These are phyloP conservation scores for Embiotoca jacksoni DNA, from an alignment of 2,113 vertebrate species.

Conservation along the genomic window DNA sequence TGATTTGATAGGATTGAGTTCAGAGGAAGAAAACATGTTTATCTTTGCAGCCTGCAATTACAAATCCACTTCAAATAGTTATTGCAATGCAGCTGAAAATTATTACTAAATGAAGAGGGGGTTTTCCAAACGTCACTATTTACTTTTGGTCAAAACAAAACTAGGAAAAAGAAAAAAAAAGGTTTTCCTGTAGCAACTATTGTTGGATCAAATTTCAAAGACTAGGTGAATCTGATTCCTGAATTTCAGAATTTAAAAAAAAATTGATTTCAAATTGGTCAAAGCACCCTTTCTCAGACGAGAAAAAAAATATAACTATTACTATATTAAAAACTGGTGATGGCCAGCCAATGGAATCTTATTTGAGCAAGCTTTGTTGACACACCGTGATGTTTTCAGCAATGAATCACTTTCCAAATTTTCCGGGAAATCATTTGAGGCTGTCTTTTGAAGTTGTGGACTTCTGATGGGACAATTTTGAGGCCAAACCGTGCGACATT, in stretches of 20 bases:
- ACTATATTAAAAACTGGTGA: conserved; percentile 10
- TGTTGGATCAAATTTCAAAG: conserved; percentile 14
- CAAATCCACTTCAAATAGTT: conserved; percentile 22
- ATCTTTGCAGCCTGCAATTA: conserved; percentile 24
- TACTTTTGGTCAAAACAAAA: conserved; percentile 1
- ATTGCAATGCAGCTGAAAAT: conserved; percentile 16
- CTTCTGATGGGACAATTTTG: conserved; percentile 35
- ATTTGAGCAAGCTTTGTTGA: conserved; percentile 26
- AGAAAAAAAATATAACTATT: neutral
- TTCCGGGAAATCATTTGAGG: conserved; percentile 37
- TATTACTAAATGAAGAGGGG: neutral
- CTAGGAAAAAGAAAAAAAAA: neutral
- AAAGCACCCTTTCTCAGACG: neutral
- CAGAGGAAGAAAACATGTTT: neutral
- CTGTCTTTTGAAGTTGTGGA: conserved; percentile 60
- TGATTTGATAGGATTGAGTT: conserved; percentile 11
- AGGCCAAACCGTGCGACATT: conserved; percentile 23
- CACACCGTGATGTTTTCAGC: conserved; percentile 19
- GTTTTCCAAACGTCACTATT: neutral
- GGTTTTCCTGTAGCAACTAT: neutral
- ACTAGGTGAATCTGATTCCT: neutral
- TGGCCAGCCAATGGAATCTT: neutral
- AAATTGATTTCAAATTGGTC: neutral
- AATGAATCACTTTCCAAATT: conserved; percentile 21
- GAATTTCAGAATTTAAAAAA: neutral